Evolutionary conservation across 2,113 vertebrate genomes (phyloP).

Genomic region (Coptodon rendalli): DNA sequence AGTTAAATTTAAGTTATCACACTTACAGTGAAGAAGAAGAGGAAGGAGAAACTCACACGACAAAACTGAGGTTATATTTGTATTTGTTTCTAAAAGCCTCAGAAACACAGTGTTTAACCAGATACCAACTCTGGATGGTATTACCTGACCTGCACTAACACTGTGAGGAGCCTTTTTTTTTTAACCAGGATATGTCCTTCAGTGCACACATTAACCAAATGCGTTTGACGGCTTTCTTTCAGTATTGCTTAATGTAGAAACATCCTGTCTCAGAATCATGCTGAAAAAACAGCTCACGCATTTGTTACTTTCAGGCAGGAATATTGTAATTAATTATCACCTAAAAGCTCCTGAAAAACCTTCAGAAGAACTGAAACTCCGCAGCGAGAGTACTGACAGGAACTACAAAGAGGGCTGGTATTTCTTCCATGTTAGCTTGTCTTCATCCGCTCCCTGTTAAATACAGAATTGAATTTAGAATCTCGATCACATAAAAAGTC

Average conservation of each 20-base stretch:
- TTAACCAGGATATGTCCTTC: not conserved
- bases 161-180: not conserved
- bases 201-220: not conserved
- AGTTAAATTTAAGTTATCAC: not conserved
- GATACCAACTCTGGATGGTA: not conserved
- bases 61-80: not conserved
- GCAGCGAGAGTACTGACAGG: not conserved
- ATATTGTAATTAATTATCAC: not conserved
- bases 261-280: not conserved
- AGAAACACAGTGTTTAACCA: not conserved
- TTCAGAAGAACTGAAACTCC: not conserved
- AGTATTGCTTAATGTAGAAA: not conserved
- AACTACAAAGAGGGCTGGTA: not conserved
- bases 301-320: not conserved
- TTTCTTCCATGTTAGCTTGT: not conserved
- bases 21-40: not conserved
- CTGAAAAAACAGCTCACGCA: not conserved
- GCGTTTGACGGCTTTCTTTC: not conserved
- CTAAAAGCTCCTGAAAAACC: not conserved
- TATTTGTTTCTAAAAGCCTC: not conserved
- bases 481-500: not conserved
- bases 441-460: not conserved
- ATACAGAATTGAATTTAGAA: not conserved
- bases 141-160: not conserved
- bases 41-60: not conserved